A percentile compares a stretch with the other conserved stretches of the same genome.
Evolutionary conservation across 2,113 vertebrate species (phyloP).

Genomic region (Rhynchomys soricoides): DNA sequence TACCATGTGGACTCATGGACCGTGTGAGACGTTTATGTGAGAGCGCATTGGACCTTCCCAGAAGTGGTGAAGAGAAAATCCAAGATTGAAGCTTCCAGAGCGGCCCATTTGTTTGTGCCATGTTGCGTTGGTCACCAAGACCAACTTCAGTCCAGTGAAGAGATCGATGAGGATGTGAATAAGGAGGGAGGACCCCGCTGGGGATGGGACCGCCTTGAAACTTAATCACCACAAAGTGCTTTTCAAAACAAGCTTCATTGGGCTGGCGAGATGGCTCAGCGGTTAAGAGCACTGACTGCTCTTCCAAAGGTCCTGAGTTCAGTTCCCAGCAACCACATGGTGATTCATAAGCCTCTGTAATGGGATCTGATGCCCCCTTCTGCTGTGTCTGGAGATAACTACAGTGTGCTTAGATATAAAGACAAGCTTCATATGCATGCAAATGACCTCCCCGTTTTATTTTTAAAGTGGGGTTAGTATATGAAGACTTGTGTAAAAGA

Average conservation of each 20-base stretch:
- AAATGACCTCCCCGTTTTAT: not conserved
- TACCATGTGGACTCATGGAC: not conserved
- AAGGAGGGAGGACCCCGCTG: not conserved
- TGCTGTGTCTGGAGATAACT: too few species aligned
- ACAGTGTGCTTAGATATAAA: too few species aligned
- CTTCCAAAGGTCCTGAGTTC: too few species aligned
- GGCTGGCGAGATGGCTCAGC: too few species aligned
- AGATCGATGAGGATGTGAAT: not conserved
- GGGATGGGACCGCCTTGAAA: not conserved
- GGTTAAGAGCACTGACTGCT: too few species aligned
- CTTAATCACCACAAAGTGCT: not conserved
- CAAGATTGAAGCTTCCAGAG: not conserved
- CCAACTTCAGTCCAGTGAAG: not conserved
- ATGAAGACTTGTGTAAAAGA: not conserved
- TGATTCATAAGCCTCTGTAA: too few species aligned
- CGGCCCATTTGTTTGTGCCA: not conserved
- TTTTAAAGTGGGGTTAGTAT: not conserved
- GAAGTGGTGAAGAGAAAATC: not conserved
- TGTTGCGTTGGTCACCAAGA: not conserved
- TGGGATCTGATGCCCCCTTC: too few species aligned
- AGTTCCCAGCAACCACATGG: too few species aligned
- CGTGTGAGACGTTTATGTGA: not conserved
- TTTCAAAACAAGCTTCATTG: slow-evolving; percentile 1
- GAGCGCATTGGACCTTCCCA: not conserved
- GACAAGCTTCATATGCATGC: not conserved